These are phyloP conservation scores for Drosophila repleta DNA, from an alignment of 1,140 invertebrate genomes.

Conservation along the genomic window DNA sequence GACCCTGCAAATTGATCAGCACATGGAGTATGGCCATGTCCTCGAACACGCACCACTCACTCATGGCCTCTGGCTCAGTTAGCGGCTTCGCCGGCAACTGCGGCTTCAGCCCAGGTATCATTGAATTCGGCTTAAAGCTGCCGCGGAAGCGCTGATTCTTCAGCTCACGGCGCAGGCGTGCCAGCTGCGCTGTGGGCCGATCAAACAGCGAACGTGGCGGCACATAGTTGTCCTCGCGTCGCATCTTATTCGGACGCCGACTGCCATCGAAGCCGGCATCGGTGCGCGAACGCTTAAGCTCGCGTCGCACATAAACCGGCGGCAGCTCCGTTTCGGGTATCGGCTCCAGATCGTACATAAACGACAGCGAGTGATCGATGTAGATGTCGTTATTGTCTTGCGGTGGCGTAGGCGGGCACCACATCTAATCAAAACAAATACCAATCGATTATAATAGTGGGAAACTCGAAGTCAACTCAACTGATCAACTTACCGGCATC, in stretches of 20 bases:
- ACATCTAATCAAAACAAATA: conserved; percentile 88
- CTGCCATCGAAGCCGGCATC: conserved; percentile 86
- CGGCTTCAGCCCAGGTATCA: conserved; percentile 86
- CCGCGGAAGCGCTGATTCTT: conserved; percentile 90
- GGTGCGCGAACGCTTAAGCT: conserved; percentile 89
- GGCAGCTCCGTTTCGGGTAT: conserved; percentile 94
- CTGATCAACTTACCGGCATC: conserved; percentile 89
- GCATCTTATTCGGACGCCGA: conserved; percentile 87
- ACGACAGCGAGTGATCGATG: conserved; percentile 92
- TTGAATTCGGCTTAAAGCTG: conserved; percentile 86
- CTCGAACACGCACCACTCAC: conserved; percentile 95
- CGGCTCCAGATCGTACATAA: conserved; percentile 92
- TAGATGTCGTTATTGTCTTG: conserved; percentile 96
- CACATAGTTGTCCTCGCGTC: conserved; percentile 90
- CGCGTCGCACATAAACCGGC: conserved; percentile 93
- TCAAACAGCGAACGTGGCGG: conserved; percentile 95
- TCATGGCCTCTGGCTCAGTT: conserved; percentile 87
- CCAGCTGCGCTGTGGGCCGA: conserved; percentile 90
- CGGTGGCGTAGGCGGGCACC: conserved; percentile 97
- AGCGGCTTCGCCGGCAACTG: conserved; percentile 85
- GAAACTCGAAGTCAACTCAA: background rate
- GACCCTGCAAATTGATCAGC: conserved; percentile 91
- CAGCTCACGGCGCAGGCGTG: conserved; percentile 91
- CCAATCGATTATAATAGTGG: conserved; percentile 16
- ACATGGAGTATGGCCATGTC: conserved; percentile 95